Evolutionary conservation across 2,113 vertebrate species (phyloP), one percentile per base, ranked within the genome.

Genomic region (Paradoxurus hermaphroditus): DNA sequence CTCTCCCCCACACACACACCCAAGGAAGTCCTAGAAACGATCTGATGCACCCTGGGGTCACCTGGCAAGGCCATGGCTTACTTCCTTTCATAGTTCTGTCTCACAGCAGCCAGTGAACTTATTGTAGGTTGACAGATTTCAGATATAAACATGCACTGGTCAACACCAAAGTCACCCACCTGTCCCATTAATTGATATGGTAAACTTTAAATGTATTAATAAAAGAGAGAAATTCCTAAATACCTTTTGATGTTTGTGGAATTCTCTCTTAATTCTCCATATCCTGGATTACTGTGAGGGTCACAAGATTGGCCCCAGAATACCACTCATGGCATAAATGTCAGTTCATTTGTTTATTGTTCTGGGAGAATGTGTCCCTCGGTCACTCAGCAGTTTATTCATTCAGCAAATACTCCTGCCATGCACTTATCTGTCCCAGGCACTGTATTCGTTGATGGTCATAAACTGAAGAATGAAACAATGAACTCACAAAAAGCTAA

Each of bases 61-160:
- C n/a, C 16, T 41, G 41, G 56, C 39, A 73, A 67, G 23, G 88
- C 53, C 10, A 63, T 0, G 3, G 7, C 68, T 51, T 63, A 53
- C 62, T 77, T 65, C 70, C n/a, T 89, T 91, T 86, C 41, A 86
- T n/a, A 63, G 82, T 72, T 90, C 68, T 92, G 51, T 82, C 85
- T 94, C 14, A 14, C 0, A 59, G 7, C 31, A 87, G 39, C n/a
- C 16, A 53, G 14, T 13, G 25, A 82, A 68, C 53, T 59, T 65
- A 36, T 7, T 27, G 27, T 18, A 53, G 49, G 13, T 51, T 78
- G 46, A 62, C 0, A 59, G 29, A 78, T 59, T 86, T 92, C 36
- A 13, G 44, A 73, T 36, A 56, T 36, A 92, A 89, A 65, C 53
- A 65, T 85, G 77, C 27, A 56, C 44, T 87, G 65, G 36, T 87